A percentile compares a stretch with the other conserved stretches of the same genome.
phyloP scores from a whole-genome alignment of 1,140 invertebrate species.

The Drosophila cardini region DNA sequence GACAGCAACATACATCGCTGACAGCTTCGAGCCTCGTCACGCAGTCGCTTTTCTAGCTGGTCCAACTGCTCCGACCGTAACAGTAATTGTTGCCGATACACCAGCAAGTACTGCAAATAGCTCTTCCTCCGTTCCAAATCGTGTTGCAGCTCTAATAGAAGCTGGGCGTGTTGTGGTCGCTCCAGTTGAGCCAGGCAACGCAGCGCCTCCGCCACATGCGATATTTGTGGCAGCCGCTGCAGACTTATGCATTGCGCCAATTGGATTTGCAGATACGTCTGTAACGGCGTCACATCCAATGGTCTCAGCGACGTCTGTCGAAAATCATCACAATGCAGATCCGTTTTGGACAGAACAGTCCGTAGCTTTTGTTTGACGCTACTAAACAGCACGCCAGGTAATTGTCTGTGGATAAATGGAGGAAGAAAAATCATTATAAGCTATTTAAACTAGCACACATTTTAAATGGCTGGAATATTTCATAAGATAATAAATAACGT shows the following conservation, averaged over 20 bases:
- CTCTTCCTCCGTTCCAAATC: constrained; percentile 92
- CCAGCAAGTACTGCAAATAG: constrained; percentile 94
- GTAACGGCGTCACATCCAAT: constrained; percentile 73
- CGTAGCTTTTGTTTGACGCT: constrained; percentile 97
- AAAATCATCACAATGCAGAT: constrained; percentile 86
- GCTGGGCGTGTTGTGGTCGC: constrained; percentile 89
- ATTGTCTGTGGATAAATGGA: background rate
- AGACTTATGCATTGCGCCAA: constrained; percentile 95
- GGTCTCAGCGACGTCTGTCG: constrained; percentile 70
- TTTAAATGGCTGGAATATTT: too few species aligned
- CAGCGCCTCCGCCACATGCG: constrained; percentile 92
- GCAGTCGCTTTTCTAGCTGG: constrained; percentile 88
- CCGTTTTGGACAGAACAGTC: constrained; percentile 94
- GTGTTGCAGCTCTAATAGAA: constrained; percentile 91
- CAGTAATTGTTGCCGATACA: constrained; percentile 92
- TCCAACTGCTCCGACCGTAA: constrained; percentile 92
- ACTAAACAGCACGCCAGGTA: constrained; percentile 86
- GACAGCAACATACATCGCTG: constrained; percentile 92
- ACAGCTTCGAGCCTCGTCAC: constrained; percentile 90
- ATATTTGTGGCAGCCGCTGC: constrained; percentile 91
- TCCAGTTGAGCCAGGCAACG: constrained; percentile 92
- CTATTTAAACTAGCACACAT: too few species aligned
- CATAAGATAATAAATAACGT: too few species aligned
- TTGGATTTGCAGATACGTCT: constrained; percentile 90
- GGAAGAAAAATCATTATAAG: too few species aligned